Base-by-base conservation (phyloP, 2,888 invertebrate species). In the Drosophila robusta region DNA sequence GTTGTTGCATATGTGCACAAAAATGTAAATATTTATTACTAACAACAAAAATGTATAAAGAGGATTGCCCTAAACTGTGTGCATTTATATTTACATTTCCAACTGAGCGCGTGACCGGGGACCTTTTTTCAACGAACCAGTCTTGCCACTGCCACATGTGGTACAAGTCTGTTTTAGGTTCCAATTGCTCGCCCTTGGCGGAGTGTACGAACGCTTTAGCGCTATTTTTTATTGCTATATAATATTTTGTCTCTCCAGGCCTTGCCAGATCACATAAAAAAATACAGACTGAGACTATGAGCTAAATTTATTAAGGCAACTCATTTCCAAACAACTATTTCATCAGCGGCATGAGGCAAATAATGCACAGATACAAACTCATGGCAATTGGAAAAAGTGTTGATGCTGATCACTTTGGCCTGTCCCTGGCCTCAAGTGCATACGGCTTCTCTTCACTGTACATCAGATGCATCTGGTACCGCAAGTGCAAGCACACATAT, bases 101-200 rank as follows among this genome's bases (percentile, higher is more conserved):
- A 71, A 68, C 63, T 68, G 68, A 72, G 80, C 81, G 80, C 86
- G 83, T 82, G 81, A 83, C 86, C 81, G 83, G 82, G 64, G 81
- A 80, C 70, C 78, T 81, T 78, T 78, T 71, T 67, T 55, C 70
- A 70, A 70, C 66, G 76, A 54, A 44, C 67, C 74, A 88, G 79
- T 85, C 88, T 84, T 86, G 86, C 85, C 89, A 89, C 83, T 80
- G 87, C 90, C 90, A 90, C 91, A 91, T 84, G 90, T 91, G 91
- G 87, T 87, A 79, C 89, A 89, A 89, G 87, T 87, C 87, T 90
- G 89, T 85, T 82, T 76, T 72, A 60, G 67, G 70, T 75, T 66
- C 57, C 75, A 70, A 62, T 66, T 67, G 44, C 54, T 32, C 18
- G 39, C 51, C 47, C 41, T 14, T 6, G 22, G 44, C 26, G 36